Base-by-base conservation (phyloP, 2,113 vertebrate genomes). In the Cyprinodon variegatus region DNA sequence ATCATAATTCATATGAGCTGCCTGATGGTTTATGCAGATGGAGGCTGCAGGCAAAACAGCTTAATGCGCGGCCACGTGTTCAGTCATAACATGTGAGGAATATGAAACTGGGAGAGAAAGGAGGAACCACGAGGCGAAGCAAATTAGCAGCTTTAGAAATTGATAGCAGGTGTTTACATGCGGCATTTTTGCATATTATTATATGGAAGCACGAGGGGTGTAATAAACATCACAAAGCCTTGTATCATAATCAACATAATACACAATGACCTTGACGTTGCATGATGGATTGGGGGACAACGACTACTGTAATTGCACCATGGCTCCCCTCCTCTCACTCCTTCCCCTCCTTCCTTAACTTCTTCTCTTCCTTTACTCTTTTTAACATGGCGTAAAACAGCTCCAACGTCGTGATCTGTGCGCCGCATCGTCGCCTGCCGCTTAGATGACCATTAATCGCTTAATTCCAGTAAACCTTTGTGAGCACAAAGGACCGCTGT, bases 391-490 rank as follows among this genome's bases (percentile, higher is more conserved):
- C 95, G 97, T 96, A 95, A 96, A 96, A 96, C 94, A 95, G 78
- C 92, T 6, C 86, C 94, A 95, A 95, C 93, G 95, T 98, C 96
- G 97, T 97, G 94, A 84, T 96, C 94, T 94, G 94, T 96, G 94
- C 94, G 95, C 93, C 92, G 92, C 94, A 88, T 94, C 92, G 94
- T 93, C 95, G 95, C 95, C 96, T 96, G 96, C 96, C 96, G 95
- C 95, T 94, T 95, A 94, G 93, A 94, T 95, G 96, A 95, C 97
- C 96, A 94, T 96, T 97, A 97, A 98, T 97, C 96, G 94, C 96
- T 95, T 98, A 96, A 97, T 97, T 98, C 96, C 96, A 97, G 96
- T 95, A 96, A 97, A 97, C 94, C 96, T 95, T 92, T 93, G 93
- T 90, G 95, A 93, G 92, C 96, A 98, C 97, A 98, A 99, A 97